phyloP scores from a whole-genome alignment of 2,113 vertebrate species.

The Rhea pennata region DNA sequence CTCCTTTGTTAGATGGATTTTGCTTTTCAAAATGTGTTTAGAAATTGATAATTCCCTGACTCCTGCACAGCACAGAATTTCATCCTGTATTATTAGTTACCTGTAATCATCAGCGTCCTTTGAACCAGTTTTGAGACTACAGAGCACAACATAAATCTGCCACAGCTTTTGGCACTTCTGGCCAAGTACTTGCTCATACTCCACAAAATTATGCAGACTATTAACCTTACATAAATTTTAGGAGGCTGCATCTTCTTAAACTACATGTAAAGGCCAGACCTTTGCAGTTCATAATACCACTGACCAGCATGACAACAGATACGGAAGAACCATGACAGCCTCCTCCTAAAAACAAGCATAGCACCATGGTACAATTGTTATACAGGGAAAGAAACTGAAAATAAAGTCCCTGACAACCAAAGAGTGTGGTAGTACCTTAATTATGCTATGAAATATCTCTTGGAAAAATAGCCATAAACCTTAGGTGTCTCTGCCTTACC shows the following conservation, averaged over 20 bases:
- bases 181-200: conserved; percentile 22
- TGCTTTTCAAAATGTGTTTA: conserved; percentile 16
- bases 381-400: neutral
- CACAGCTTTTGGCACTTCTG: conserved; percentile 21
- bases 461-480: neutral
- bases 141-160: conserved; percentile 39
- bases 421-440: neutral
- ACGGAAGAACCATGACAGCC: neutral
- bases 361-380: neutral
- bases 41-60: conserved; percentile 34
- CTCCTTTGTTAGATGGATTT: neutral
- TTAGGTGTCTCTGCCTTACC: neutral
- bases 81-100: conserved; percentile 2
- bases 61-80: conserved; percentile 21
- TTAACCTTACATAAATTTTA: conserved; percentile 48
- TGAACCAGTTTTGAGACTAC: neutral
- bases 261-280: neutral
- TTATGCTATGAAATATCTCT: neutral
- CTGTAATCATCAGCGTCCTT: conserved; percentile 18
- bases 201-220: conserved; percentile 33
- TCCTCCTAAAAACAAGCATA: neutral
- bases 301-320: neutral
- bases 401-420: neutral
- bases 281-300: neutral
- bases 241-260: conserved; percentile 17